Percentiles rank a stretch among this genome's conserved stretches.
Evolutionary conservation across 2,888 invertebrate species (phyloP).

Genomic region (Eristalinus sepulchralis): DNA sequence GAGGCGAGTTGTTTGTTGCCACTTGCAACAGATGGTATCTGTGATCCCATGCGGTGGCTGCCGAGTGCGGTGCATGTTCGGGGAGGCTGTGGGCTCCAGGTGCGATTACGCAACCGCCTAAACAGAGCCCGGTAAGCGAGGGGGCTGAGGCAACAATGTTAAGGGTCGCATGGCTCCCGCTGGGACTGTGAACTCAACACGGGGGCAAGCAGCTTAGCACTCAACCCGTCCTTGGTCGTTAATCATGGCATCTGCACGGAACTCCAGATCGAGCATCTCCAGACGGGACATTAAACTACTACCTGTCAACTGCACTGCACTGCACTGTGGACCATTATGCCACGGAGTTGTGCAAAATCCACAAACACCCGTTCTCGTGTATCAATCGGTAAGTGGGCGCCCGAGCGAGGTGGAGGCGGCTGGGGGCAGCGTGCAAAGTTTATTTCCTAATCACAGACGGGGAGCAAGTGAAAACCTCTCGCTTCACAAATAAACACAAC

Average conservation of each 20-base stretch:
- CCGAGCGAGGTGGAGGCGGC: neutral
- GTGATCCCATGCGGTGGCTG: slow-evolving; percentile 45
- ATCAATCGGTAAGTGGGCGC: slow-evolving; percentile 14
- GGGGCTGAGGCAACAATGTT: slow-evolving; percentile 8
- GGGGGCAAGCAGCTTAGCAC: slow-evolving; percentile 38
- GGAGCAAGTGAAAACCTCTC: slow-evolving; percentile 16
- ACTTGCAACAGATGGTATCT: slow-evolving; percentile 24
- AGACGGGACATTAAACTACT: slow-evolving; percentile 43
- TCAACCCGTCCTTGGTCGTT: slow-evolving; percentile 50
- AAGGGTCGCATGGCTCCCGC: slow-evolving; percentile 58
- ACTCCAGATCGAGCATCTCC: slow-evolving; percentile 49
- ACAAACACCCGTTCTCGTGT: slow-evolving; percentile 37
- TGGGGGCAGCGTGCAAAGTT: slow-evolving; percentile 16
- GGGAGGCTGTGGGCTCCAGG: slow-evolving; percentile 26
- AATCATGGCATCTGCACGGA: slow-evolving; percentile 59
- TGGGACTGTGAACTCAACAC: slow-evolving; percentile 26
- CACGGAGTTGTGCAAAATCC: slow-evolving; percentile 22
- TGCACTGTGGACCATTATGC: slow-evolving; percentile 35
- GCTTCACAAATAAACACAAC: slow-evolving; percentile 47
- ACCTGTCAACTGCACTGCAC: slow-evolving; percentile 43
- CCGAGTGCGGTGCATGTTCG: slow-evolving; percentile 49
- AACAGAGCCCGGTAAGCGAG: slow-evolving; percentile 3
- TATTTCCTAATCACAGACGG: slow-evolving; percentile 50
- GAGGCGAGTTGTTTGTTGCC: slow-evolving; percentile 29
- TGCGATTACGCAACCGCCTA: slow-evolving; percentile 43